A percentile compares a stretch with the other conserved stretches of the same genome.
Conservation (phyloP, 64 coral and sea anemone species). For the Cladopsammia gracilis region DNA sequence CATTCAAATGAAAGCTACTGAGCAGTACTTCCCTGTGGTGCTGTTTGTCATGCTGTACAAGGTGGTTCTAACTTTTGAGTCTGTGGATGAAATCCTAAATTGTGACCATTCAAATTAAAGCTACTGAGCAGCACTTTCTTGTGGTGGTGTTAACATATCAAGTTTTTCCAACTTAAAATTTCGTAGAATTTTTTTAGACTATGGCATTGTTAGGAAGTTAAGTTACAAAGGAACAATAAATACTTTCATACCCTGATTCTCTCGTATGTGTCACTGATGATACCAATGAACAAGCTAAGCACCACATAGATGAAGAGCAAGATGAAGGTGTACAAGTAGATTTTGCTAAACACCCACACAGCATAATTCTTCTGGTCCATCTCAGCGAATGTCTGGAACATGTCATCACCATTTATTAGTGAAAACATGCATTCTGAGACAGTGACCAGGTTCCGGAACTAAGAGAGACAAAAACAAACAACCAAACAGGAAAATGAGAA, state of each 20-base stretch:
- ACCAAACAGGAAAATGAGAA: background rate
- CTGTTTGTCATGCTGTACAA: too few species aligned
- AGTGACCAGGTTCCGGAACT: constrained; percentile 77
- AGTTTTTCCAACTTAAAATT: too few species aligned
- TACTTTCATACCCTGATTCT: constrained; percentile 84
- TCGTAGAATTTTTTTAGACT: background rate
- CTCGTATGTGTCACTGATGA: constrained; percentile 97
- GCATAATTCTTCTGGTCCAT: constrained; percentile 60
- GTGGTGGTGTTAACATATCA: too few species aligned
- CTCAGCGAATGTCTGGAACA: constrained; percentile 90
- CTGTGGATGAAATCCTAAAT: too few species aligned
- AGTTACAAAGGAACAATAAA: background rate
- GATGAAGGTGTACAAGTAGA: constrained; percentile 93
- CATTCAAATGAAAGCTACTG: too few species aligned
- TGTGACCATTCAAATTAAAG: too few species aligned
- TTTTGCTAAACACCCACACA: constrained; percentile 93
- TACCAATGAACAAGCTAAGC: constrained; percentile 98
- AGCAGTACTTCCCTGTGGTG: too few species aligned
- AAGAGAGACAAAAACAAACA: background rate
- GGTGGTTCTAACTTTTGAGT: too few species aligned
- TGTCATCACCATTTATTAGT: constrained; percentile 98
- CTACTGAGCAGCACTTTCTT: too few species aligned
- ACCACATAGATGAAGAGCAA: constrained; percentile 97
- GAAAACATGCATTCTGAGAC: constrained; percentile 93
- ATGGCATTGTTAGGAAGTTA: background rate